Conservation (phyloP, 2,888 invertebrate species). For the Xestia sexstrigata region DNA sequence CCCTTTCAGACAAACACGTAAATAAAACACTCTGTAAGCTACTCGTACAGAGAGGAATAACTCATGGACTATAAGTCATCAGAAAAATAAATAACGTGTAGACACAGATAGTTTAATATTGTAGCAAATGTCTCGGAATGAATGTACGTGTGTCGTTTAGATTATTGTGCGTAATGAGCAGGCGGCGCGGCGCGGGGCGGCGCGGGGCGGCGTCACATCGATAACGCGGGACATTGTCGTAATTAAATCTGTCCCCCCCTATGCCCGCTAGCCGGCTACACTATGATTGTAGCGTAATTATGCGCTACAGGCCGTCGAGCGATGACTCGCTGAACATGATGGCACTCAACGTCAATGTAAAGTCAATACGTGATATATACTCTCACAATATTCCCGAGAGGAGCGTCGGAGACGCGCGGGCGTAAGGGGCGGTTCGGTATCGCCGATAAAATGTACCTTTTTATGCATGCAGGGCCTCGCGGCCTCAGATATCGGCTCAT, state of each 20-base stretch:
- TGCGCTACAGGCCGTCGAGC: background rate
- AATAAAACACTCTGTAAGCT: slow-evolving; percentile 26
- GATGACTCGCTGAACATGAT: background rate
- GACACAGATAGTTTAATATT: background rate
- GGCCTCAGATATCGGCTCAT: slow-evolving; percentile 68
- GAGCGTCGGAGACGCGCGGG: background rate
- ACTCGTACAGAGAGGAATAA: background rate
- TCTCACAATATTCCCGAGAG: background rate
- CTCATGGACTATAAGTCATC: background rate
- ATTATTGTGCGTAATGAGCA: slow-evolving; percentile 31
- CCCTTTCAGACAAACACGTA: background rate
- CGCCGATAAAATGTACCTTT: slow-evolving; percentile 68
- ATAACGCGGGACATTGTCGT: slow-evolving; percentile 49
- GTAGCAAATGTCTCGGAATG: slow-evolving; percentile 11
- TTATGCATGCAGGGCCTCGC: slow-evolving; percentile 71
- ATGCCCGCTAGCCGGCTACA: background rate
- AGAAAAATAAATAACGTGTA: slow-evolving; percentile 18
- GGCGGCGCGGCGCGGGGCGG: background rate
- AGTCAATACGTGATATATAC: slow-evolving; percentile 5
- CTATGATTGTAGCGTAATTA: background rate
- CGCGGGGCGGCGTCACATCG: slow-evolving; percentile 19
- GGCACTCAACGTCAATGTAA: background rate
- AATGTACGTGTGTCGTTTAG: slow-evolving; percentile 27
- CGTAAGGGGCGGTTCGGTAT: slow-evolving; percentile 17
- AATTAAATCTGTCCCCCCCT: slow-evolving; percentile 34